phyloP scores from a whole-genome alignment of 2,888 invertebrate species.

The Drosophila gaucha region DNA sequence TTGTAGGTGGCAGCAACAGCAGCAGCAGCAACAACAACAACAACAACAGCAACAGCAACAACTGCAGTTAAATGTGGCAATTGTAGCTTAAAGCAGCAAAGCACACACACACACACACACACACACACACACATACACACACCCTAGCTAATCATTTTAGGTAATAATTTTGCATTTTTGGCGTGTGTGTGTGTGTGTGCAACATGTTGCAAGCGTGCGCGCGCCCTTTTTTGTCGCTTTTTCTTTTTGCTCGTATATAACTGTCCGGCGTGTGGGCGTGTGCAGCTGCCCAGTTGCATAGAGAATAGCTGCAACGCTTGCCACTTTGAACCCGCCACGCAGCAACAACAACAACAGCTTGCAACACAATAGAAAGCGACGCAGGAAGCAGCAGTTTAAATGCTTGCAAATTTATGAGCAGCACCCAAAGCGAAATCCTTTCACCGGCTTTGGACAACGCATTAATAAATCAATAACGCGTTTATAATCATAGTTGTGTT shows the following conservation, averaged over 20 bases:
- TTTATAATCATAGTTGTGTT: conserved; percentile 70
- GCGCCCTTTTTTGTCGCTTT: conserved; percentile 47
- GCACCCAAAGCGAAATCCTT: conserved; percentile 75
- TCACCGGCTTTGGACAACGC: conserved; percentile 67
- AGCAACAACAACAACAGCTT: conserved; percentile 9
- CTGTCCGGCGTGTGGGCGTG: conserved; percentile 41
- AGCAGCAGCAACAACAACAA: conserved; percentile 31
- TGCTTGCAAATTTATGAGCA: conserved; percentile 66
- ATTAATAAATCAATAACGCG: conserved; percentile 75
- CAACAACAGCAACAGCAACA: conserved; percentile 26
- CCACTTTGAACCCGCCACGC: conserved; percentile 55
- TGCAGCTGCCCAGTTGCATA: conserved; percentile 35
- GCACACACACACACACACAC: conserved; percentile 44
- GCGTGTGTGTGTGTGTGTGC: conserved; percentile 25
- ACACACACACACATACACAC: conserved; percentile 15
- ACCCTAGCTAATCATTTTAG: conserved; percentile 60
- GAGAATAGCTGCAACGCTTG: conserved; percentile 35
- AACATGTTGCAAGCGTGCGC: conserved; percentile 51
- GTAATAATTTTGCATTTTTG: conserved; percentile 61
- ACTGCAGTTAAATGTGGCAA: conserved; percentile 54
- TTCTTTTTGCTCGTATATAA: conserved; percentile 37
- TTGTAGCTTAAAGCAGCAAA: conserved; percentile 52
- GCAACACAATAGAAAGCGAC: conserved; percentile 62
- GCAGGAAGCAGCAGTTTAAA: conserved; percentile 69
- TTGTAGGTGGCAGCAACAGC: conserved; percentile 68